Evolutionary conservation across 2,888 invertebrate genomes (phyloP), one percentile per base, ranked within the genome.

Genomic region (Orchesella flavescens): DNA sequence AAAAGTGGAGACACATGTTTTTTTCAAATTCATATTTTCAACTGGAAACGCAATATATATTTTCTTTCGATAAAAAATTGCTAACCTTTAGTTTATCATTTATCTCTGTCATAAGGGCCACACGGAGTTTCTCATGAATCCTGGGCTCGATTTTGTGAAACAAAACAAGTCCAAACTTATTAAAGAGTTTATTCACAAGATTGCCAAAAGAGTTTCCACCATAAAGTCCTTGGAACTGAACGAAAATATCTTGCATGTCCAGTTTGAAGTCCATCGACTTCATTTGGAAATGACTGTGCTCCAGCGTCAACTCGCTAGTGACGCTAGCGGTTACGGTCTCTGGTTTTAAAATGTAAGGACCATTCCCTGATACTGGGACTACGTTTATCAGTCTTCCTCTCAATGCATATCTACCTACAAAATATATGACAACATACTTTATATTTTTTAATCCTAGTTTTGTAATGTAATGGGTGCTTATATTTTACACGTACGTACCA

Each of bases 81-180:
- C n/a, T n/a, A n/a, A 80, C 80, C 80, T 80, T 73, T 2, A 80
- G 49, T 7, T 55, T 19, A 10, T 74, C 46, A 55, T 80, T 80
- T 13, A 80, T 80, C 59, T 46, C 68, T 1, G 44, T 68, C 9
- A 80, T 17, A 7, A 80, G 19, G 1, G 59, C 68, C 10, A 17
- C 68, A n/a, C 76, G 12, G 1, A 84, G 19, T 13, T 71, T 12
- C 0, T 84, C 71, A 43, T 81, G 79, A 1, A 84, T 15, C 44
- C 24, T 65, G 0, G 79, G 80, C 55, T 79, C 84, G 12, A 83
- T 53, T 15, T 61, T 65, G 10, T 71, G 13, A 61, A 74, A 83
- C n/a, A 78, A n/a, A 4, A 12, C 13, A 0, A 53, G 10, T 1
- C 74, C 83, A 24, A 84, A 76, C 17, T 43, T 65, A 46, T 84